A percentile compares a stretch with the other conserved stretches of the same genome.
Conservation (phyloP, 2,888 invertebrate genomes). For the Falcaria lacertinaria region DNA sequence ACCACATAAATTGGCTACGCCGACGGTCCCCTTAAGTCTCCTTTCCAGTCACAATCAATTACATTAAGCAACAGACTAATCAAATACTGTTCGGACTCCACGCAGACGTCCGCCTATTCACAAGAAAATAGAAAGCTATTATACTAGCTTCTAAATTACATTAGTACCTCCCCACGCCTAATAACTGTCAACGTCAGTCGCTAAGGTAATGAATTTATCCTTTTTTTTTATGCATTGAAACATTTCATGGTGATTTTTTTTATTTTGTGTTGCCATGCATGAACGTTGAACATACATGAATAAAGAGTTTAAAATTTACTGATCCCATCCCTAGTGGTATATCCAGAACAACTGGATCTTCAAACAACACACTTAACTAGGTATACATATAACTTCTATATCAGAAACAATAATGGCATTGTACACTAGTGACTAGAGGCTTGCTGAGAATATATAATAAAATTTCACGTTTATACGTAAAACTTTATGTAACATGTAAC, state of each 20-base stretch:
- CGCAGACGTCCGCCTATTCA: conserved; percentile 16
- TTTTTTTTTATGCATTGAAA: too few relatives aligned
- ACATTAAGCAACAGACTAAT: conserved; percentile 28
- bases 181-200: conserved; percentile 7
- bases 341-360: too few relatives aligned
- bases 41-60: conserved; percentile 1
- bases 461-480: background rate
- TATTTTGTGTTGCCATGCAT: too few relatives aligned
- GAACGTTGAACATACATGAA: too few relatives aligned
- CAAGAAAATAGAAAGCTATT: conserved; percentile 25
- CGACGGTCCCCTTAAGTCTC: background rate
- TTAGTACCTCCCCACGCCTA: background rate
- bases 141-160: conserved; percentile 15
- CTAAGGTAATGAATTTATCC: conserved; percentile 4
- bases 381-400: too few relatives aligned
- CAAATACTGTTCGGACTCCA: conserved; percentile 24
- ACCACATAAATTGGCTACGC: conserved; percentile 1
- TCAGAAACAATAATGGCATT: too few relatives aligned
- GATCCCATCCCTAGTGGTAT: too few relatives aligned
- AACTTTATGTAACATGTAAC: background rate
- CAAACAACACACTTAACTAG: too few relatives aligned
- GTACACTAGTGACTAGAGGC: too few relatives aligned
- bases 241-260: too few relatives aligned
- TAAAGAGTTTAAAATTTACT: too few relatives aligned
- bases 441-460: too few relatives aligned